Evolutionary conservation across 2,797 vertebrate genomes (phyloP).

Genomic region (Erithacus rubecula): DNA sequence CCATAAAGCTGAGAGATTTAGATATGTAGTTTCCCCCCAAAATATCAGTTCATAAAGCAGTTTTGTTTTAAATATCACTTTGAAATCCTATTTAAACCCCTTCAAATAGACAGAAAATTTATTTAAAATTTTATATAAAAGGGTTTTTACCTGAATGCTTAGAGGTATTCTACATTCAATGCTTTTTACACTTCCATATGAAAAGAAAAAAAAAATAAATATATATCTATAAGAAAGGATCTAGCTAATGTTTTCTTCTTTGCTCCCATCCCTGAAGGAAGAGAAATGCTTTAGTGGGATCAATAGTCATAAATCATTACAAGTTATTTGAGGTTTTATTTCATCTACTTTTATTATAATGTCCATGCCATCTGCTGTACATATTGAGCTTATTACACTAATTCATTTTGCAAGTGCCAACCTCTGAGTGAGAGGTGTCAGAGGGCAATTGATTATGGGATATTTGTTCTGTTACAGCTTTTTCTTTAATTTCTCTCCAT

Average conservation of each 20-base stretch:
- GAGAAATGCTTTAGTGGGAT: conserved; percentile 35
- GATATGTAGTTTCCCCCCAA: background rate
- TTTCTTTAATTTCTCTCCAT: background rate
- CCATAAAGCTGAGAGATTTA: conserved; percentile 32
- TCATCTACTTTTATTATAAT: conserved; percentile 36
- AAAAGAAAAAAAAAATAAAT: background rate
- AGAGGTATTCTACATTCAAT: background rate
- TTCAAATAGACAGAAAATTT: conserved; percentile 23
- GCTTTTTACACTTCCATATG: background rate
- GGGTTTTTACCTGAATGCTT: background rate
- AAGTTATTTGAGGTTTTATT: conserved; percentile 52
- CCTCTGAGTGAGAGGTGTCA: conserved; percentile 48
- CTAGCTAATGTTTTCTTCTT: background rate
- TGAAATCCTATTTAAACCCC: conserved; percentile 16
- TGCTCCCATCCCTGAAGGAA: background rate
- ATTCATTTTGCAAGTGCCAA: background rate
- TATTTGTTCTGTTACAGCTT: conserved; percentile 1
- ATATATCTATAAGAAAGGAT: background rate
- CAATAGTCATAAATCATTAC: conserved; percentile 36
- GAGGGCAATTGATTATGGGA: conserved; percentile 51
- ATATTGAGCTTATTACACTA: conserved; percentile 48
- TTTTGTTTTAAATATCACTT: conserved; percentile 37
- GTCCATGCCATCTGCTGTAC: conserved; percentile 45
- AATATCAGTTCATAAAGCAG: background rate
- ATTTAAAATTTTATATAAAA: conserved; percentile 30